Percentiles rank a stretch among this genome's conserved stretches.
Conservation (phyloP, 1,140 invertebrate genomes). For the Octopus bimaculoides region DNA sequence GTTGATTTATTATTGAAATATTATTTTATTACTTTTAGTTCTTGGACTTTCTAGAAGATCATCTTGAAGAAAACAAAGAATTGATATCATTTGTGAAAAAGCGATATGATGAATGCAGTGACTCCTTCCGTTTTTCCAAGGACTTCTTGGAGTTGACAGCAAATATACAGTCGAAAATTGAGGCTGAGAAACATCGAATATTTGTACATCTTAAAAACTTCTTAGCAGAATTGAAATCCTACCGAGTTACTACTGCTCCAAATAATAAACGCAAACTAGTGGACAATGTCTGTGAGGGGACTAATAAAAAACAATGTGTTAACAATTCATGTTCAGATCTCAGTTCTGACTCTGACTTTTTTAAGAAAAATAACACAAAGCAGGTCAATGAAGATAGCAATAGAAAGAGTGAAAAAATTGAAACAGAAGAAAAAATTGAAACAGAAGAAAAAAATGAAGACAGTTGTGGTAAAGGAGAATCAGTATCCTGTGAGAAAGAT, state of each 20-base stretch:
- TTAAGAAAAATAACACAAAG: neutral
- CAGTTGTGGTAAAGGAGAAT: neutral
- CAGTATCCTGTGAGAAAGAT: neutral
- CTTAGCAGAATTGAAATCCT: slow-evolving; percentile 35
- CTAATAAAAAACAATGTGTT: slow-evolving; percentile 1
- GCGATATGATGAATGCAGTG: slow-evolving; percentile 32
- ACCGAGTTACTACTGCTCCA: neutral
- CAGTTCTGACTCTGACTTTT: neutral
- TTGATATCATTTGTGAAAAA: slow-evolving; percentile 34
- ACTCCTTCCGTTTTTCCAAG: slow-evolving; percentile 25
- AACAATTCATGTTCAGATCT: neutral
- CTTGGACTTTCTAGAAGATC: slow-evolving; percentile 28
- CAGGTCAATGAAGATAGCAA: neutral
- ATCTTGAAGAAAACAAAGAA: slow-evolving; percentile 31
- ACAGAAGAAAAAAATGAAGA: slow-evolving; percentile 9
- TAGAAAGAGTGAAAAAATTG: slow-evolving; percentile 7
- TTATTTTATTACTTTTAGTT: slow-evolving; percentile 36
- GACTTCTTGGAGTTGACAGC: slow-evolving; percentile 31
- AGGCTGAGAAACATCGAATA: slow-evolving; percentile 29
- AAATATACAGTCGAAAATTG: slow-evolving; percentile 29
- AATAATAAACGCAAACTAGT: neutral
- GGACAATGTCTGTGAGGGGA: neutral
- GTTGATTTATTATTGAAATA: neutral
- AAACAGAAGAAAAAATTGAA: slow-evolving; percentile 1
- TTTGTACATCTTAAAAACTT: slow-evolving; percentile 44